These are phyloP conservation scores for Acridotheres tristis DNA, from an alignment of 2,797 vertebrate species.

Conservation along the genomic window DNA sequence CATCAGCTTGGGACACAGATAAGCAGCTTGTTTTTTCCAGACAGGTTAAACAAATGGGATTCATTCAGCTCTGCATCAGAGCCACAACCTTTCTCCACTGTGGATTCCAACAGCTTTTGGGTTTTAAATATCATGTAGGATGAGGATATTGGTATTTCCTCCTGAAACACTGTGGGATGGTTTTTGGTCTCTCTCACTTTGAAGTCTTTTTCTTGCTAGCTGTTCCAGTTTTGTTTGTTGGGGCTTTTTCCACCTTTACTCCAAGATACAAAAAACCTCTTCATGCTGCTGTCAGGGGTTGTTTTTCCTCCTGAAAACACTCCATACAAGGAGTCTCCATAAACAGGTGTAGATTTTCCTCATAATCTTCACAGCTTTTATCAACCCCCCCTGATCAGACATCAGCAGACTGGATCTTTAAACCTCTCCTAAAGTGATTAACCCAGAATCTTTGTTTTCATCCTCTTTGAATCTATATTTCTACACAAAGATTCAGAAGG, in stretches of 20 bases:
- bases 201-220: background rate
- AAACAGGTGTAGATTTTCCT: background rate
- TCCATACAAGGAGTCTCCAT: background rate
- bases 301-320: background rate
- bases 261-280: background rate
- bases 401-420: background rate
- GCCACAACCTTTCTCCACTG: background rate
- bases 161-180: background rate
- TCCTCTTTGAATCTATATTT: background rate
- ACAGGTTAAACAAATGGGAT: background rate
- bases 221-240: background rate
- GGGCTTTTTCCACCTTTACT: background rate
- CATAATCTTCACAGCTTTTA: background rate
- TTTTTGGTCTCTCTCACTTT: background rate
- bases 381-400: rapidly evolving
- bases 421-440: background rate
- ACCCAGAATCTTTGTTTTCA: background rate
- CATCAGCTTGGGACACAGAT: background rate
- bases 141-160: background rate
- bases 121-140: background rate
- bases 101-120: background rate
- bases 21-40: background rate
- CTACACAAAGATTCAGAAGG: background rate
- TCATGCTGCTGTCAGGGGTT: rapidly evolving
- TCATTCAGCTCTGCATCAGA: background rate